These are phyloP conservation scores for Eurypyga helias DNA, from an alignment of 2,113 vertebrate genomes.

Conservation along the genomic window DNA sequence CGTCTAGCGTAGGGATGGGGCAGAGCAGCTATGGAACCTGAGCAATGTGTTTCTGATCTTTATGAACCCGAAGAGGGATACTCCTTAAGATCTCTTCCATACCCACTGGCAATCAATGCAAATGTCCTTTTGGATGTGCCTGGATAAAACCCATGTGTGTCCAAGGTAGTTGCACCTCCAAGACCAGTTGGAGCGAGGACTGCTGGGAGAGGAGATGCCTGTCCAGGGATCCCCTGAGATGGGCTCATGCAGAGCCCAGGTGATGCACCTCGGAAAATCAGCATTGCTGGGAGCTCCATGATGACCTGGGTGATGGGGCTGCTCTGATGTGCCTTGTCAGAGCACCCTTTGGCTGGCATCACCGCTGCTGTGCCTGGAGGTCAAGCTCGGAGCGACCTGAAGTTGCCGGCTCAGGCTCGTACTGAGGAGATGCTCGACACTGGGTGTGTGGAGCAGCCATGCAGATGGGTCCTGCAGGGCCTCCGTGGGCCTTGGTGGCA, in stretches of 20 bases:
- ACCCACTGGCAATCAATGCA: too few relatives aligned
- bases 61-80: accelerated
- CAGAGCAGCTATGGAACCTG: background rate
- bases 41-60: accelerated
- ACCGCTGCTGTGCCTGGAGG: background rate
- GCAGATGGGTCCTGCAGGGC: background rate
- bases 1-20: accelerated
- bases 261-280: background rate
- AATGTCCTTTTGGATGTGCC: too few relatives aligned
- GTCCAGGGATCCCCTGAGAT: too few relatives aligned
- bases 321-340: background rate
- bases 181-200: background rate
- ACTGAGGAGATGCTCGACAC: background rate
- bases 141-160: accelerated
- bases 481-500: accelerated
- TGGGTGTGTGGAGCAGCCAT: accelerated
- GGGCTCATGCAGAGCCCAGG: background rate
- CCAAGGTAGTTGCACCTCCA: background rate
- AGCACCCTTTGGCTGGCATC: background rate
- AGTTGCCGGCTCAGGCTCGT: background rate
- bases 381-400: background rate
- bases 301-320: background rate
- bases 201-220: accelerated
- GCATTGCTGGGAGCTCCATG: background rate
- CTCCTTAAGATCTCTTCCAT: background rate